These are phyloP conservation scores for Sciurus carolinensis DNA, from an alignment of 2,797 vertebrate genomes.

Conservation along the genomic window DNA sequence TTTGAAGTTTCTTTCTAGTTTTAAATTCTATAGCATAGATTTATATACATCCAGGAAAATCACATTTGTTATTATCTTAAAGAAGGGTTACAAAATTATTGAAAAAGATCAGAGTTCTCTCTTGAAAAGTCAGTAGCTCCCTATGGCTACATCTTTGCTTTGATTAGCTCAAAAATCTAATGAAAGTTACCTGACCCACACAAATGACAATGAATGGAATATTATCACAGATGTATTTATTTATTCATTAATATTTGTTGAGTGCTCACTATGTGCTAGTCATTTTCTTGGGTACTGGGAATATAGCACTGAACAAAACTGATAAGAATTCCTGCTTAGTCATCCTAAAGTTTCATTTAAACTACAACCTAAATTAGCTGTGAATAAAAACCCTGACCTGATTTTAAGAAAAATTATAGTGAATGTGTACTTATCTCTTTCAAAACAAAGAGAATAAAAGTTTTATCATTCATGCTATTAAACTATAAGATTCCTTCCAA, in stretches of 20 bases:
- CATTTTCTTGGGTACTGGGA: background rate
- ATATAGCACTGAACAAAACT: background rate
- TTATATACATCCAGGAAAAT: background rate
- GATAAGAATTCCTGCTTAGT: background rate
- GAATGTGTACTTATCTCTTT: background rate
- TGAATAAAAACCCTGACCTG: background rate
- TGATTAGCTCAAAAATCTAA: background rate
- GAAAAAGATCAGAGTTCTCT: background rate
- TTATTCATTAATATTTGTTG: background rate
- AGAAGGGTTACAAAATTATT: background rate
- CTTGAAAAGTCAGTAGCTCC: background rate
- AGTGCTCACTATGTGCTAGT: background rate
- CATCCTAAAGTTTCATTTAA: slow-evolving; percentile 13
- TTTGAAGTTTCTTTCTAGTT: background rate
- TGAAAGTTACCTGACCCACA: background rate
- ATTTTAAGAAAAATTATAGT: slow-evolving; percentile 31
- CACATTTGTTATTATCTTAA: slow-evolving; percentile 18
- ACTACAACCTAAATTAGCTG: background rate
- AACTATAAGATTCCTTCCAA: background rate
- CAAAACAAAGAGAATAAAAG: background rate
- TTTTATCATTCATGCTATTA: background rate
- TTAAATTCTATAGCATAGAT: background rate
- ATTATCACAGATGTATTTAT: background rate
- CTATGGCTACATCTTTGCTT: background rate
- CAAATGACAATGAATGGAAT: background rate